A percentile compares a stretch with the other conserved stretches of the same genome.
phyloP scores from a whole-genome alignment of 2,888 invertebrate genomes.

The Dolomedes plantarius region DNA sequence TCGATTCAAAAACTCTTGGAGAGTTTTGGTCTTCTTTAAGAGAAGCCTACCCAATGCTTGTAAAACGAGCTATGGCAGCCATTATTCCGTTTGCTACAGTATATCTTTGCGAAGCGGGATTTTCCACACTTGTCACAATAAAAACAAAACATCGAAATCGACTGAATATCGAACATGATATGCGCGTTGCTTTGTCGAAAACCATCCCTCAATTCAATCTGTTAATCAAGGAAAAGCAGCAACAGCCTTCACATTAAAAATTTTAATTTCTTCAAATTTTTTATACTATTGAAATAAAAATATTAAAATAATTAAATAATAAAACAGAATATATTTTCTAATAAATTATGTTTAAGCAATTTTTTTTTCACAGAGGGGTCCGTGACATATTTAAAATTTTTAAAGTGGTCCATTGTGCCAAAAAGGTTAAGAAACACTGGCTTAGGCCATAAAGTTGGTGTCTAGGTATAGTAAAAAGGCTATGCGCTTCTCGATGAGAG shows the following conservation, averaged over 20 bases:
- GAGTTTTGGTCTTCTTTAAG: conserved; percentile 18
- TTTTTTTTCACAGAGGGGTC: conserved; percentile 11
- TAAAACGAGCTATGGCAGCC: conserved; percentile 41
- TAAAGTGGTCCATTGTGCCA: conserved; percentile 55
- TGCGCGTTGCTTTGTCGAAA: conserved; percentile 47
- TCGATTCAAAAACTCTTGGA: conserved; percentile 35
- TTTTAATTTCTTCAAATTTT: conserved; percentile 51
- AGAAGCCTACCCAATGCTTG: conserved; percentile 17
- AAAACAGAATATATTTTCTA: neutral
- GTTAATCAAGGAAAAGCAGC: conserved; percentile 49
- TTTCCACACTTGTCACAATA: conserved; percentile 36
- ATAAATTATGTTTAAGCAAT: conserved; percentile 8
- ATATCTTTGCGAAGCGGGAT: conserved; percentile 44
- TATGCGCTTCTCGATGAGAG: too few species aligned
- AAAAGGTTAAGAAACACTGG: conserved; percentile 55
- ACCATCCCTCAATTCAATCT: conserved; percentile 51
- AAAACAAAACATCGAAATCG: conserved; percentile 48
- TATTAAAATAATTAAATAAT: conserved; percentile 39
- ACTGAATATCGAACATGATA: conserved; percentile 47
- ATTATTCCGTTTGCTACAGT: conserved; percentile 54
- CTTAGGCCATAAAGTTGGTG: too few species aligned
- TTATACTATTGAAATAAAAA: conserved; percentile 54
- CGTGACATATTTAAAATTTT: conserved; percentile 18
- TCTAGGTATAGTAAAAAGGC: too few species aligned
- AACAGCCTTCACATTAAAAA: conserved; percentile 46